Conservation (phyloP, 2,888 invertebrate species). For the Aporophyla nigra region DNA sequence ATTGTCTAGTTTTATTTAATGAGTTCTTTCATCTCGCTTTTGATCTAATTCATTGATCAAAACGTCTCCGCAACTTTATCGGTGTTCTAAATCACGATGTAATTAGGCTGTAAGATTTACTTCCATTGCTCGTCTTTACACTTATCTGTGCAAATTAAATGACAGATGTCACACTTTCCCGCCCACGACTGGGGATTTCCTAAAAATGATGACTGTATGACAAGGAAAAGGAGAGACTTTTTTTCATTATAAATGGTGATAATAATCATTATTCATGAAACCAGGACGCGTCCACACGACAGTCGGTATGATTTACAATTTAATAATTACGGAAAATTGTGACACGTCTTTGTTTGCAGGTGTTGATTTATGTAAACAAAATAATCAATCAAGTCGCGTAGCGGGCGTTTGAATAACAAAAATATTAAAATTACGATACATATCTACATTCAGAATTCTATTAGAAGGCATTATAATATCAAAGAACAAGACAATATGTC, state of each 20-base stretch:
- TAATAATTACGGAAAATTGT: constrained; percentile 3
- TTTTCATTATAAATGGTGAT: constrained; percentile 4
- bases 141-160: constrained; percentile 39
- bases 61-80: constrained; percentile 41
- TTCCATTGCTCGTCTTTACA: constrained; percentile 32
- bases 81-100: constrained; percentile 34
- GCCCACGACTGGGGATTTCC: constrained; percentile 39
- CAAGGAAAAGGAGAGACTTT: constrained; percentile 22
- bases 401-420: background rate
- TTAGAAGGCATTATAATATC: constrained; percentile 1
- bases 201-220: constrained; percentile 15
- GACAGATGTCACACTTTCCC: constrained; percentile 43
- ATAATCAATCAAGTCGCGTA: background rate
- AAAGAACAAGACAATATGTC: constrained; percentile 34
- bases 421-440: background rate
- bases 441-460: background rate
- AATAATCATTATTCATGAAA: constrained; percentile 17
- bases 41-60: constrained; percentile 59
- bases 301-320: constrained; percentile 1
- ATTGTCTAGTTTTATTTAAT: constrained; percentile 64
- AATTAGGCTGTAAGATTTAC: constrained; percentile 41
- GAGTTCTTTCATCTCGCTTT: constrained; percentile 69
- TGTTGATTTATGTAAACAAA: background rate
- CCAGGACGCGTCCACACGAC: background rate
- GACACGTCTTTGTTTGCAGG: background rate